Evolutionary conservation across 1,140 invertebrate species (phyloP).

Genomic region (Vollenhovia emeryi): DNA sequence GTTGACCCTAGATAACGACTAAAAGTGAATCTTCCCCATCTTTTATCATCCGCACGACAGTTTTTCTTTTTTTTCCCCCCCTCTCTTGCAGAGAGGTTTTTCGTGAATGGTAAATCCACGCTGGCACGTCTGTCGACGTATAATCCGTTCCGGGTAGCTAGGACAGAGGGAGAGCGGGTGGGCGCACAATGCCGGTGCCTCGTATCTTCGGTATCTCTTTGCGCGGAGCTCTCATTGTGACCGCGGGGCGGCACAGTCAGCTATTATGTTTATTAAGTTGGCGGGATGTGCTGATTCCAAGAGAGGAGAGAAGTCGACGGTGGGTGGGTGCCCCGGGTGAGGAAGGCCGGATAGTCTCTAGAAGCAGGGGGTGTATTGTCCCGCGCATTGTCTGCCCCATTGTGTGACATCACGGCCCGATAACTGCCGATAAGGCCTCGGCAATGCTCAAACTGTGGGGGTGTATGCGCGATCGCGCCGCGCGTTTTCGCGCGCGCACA

Average conservation of each 20-base stretch:
- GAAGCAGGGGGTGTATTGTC: conserved; percentile 83
- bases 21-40: background rate
- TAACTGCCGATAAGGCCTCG: conserved; percentile 85
- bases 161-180: background rate
- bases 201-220: conserved; percentile 81
- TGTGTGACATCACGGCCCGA: conserved; percentile 86
- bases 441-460: conserved; percentile 76
- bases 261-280: conserved; percentile 86
- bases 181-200: conserved; percentile 67
- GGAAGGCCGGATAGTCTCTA: conserved; percentile 73
- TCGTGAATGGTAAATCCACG: conserved; percentile 29
- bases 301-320: conserved; percentile 58
- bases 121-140: conserved; percentile 24
- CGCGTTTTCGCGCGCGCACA: conserved; percentile 9
- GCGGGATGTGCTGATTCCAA: conserved; percentile 70
- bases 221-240: conserved; percentile 82
- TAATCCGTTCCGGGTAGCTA: conserved; percentile 51
- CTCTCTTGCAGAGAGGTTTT: background rate
- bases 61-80: background rate
- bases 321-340: conserved; percentile 42
- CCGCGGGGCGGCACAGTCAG: conserved; percentile 81
- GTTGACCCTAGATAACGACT: background rate
- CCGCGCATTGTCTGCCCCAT: conserved; percentile 85
- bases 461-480: conserved; percentile 58
- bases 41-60: background rate